Percentiles rank a stretch among this genome's conserved stretches.
Evolutionary conservation across 2,888 invertebrate genomes (phyloP).

Genomic region (Maniola hyperantus): DNA sequence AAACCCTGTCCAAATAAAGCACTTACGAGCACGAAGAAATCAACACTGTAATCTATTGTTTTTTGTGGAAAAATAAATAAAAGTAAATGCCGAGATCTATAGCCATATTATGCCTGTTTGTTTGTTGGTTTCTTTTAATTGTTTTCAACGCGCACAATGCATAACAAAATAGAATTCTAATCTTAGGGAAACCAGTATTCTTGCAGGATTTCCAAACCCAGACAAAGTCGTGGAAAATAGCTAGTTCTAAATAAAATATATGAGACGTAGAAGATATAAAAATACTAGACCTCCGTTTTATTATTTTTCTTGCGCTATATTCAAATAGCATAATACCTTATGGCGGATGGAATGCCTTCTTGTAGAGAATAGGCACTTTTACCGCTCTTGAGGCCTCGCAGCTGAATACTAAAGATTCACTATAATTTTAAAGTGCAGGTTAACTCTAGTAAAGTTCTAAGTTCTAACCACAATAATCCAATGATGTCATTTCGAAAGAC

Average conservation of each 20-base stretch:
- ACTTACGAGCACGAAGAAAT: too few relatives aligned
- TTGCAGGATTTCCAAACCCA: too few relatives aligned
- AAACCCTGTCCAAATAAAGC: background rate
- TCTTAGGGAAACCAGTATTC: too few relatives aligned
- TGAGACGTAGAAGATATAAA: background rate
- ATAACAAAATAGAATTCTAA: too few relatives aligned
- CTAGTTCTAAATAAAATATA: background rate
- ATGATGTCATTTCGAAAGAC: background rate
- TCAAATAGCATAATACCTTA: constrained; percentile 13
- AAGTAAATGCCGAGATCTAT: constrained; percentile 1
- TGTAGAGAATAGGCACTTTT: background rate
- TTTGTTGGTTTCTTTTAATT: too few relatives aligned
- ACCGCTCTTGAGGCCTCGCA: background rate
- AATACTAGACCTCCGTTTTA: background rate
- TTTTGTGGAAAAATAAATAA: too few relatives aligned
- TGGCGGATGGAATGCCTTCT: background rate
- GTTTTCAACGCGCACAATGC: too few relatives aligned
- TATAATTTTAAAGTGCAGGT: background rate
- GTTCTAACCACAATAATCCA: background rate
- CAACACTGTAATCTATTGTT: too few relatives aligned
- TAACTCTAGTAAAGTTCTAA: background rate
- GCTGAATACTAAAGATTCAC: background rate
- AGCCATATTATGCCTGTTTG: too few relatives aligned
- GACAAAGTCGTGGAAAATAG: too few relatives aligned
- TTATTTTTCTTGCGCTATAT: constrained; percentile 1